phyloP scores from a whole-genome alignment of 2,113 vertebrate genomes.

The Carollia perspicillata region DNA sequence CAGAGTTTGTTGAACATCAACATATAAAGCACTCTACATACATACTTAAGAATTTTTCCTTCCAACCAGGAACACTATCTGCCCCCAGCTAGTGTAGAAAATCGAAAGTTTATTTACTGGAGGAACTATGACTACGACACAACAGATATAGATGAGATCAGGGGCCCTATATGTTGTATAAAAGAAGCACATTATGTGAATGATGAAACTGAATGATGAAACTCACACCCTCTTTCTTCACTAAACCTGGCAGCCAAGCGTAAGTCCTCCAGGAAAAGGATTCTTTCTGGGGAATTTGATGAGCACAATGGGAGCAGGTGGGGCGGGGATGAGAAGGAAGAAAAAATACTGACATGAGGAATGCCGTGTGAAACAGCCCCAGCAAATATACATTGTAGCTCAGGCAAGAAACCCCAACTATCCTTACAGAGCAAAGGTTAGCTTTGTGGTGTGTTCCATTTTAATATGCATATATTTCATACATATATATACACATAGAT shows the following conservation, averaged over 20 bases:
- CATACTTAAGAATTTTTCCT: neutral
- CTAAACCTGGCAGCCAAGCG: neutral
- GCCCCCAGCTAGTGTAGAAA: neutral
- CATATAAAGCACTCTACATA: neutral
- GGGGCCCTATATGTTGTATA: neutral
- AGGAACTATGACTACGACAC: neutral
- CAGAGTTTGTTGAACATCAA: neutral
- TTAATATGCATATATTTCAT: neutral
- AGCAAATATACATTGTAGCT: neutral
- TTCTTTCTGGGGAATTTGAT: neutral
- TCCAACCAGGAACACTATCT: neutral
- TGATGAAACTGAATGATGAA: slow-evolving; percentile 34
- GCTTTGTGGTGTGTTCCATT: neutral
- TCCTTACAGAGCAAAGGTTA: neutral
- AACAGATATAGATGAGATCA: neutral
- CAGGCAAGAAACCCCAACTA: neutral
- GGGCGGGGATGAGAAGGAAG: neutral
- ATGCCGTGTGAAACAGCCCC: neutral
- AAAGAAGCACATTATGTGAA: neutral
- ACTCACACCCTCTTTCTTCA: neutral
- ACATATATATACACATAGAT: neutral
- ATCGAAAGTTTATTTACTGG: neutral
- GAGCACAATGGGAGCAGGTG: neutral
- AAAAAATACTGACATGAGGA: neutral
- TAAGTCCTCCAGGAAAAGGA: neutral